Evolutionary conservation across 2,888 invertebrate genomes (phyloP), one percentile per base, ranked within the genome.

Genomic region (Apomyelois bistriatella): DNA sequence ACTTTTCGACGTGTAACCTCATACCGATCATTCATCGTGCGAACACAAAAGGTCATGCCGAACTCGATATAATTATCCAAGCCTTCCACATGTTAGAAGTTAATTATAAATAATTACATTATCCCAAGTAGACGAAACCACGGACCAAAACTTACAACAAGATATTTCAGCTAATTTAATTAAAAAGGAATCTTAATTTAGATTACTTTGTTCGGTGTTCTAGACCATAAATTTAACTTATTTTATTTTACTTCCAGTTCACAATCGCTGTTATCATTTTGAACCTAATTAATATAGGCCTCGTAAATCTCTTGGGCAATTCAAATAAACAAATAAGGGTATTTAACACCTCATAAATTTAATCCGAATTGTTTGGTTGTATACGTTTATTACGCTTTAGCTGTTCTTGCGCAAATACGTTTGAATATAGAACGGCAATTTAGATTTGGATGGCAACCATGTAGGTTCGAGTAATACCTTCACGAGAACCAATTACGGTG

Each of bases 311-410:
- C 58, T 17, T 55, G 53, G 57, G 57, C 53, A 49, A 60, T 58
- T 53, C 50, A 43, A 55, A 59, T 52, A 53, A 69, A 66, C 64
- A 68, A 70, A 9, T 67, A 64, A 57, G 56, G 58, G 56, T 62
- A 65, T 64, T 70, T 65, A 62, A 63, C 67, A 64, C 59, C 51
- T 63, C 55, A 67, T 70, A 61, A 66, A 70, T 69, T 65, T 58
- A 48, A 46, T 35, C 43, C 5, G 15, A 43, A 37, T 17, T 35
- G 36, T 46, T 43, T 30, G 36, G 43, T 42, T 35, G 43, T 46
- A 16, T 22, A 43, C 28, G 43, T 62, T 53, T 60, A 54, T 48
- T 58, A 58, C 51, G 53, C 43, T 48, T 51, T 48, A 46, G 51
- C 37, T 52, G 43, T 48, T 42, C 28, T 50, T 41, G 16, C 13